Evolutionary conservation across 2,888 invertebrate genomes (phyloP).

Genomic region (Stegophylla sp.): DNA sequence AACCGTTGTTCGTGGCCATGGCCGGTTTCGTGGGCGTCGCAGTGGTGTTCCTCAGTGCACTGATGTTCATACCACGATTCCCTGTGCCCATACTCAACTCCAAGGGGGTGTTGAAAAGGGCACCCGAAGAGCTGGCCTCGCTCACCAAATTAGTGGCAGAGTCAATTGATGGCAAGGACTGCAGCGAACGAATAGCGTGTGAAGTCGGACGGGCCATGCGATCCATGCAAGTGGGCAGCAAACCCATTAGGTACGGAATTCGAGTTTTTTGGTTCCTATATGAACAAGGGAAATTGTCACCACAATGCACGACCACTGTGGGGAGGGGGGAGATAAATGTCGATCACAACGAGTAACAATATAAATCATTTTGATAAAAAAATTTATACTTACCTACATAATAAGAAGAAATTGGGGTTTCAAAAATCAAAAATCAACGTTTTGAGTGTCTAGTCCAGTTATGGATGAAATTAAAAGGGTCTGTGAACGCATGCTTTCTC

Average conservation of each 20-base stretch:
- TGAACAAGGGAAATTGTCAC: too few species aligned
- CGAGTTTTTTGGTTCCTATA: too few species aligned
- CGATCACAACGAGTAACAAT: too few species aligned
- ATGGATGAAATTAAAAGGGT: too few species aligned
- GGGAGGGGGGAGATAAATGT: too few species aligned
- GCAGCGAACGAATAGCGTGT: constrained; percentile 66
- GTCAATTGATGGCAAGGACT: constrained; percentile 67
- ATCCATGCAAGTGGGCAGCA: constrained; percentile 62
- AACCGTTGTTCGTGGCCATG: constrained; percentile 69
- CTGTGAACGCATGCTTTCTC: too few species aligned
- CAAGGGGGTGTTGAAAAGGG: constrained; percentile 62
- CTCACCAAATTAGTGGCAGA: constrained; percentile 65
- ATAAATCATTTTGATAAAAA: too few species aligned
- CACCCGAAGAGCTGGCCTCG: constrained; percentile 64
- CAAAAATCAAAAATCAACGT: too few species aligned
- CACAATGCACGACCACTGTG: too few species aligned
- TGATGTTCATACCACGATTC: constrained; percentile 68
- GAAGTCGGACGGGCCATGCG: constrained; percentile 66
- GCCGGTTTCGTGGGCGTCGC: constrained; percentile 70
- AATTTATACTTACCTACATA: neutral
- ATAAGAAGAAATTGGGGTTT: neutral
- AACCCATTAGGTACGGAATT: constrained; percentile 62
- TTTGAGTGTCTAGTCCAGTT: too few species aligned
- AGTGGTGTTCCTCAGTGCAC: constrained; percentile 68
- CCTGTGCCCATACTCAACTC: constrained; percentile 52